phyloP scores from a whole-genome alignment of 2,888 invertebrate species.

The Epicampocera succincta region DNA sequence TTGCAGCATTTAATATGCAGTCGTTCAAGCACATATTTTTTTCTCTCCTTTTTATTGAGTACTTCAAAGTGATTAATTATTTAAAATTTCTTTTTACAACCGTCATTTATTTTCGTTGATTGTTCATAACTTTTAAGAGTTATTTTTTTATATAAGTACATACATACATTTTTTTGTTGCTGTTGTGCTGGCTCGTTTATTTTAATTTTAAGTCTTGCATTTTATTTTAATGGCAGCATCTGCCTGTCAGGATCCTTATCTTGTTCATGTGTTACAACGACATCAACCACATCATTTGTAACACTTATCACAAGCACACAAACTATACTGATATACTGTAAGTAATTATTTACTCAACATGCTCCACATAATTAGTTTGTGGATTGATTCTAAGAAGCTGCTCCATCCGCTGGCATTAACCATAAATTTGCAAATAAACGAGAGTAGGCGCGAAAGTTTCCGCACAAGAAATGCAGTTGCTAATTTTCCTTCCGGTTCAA shows the following conservation, averaged over 20 bases:
- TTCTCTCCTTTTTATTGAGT: background rate
- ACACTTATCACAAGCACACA: conserved; percentile 55
- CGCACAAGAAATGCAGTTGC: too few species aligned
- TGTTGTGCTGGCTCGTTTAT: background rate
- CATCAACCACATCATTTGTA: conserved; percentile 66
- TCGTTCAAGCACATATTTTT: background rate
- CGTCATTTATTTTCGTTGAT: conserved; percentile 28
- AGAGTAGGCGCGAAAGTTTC: background rate
- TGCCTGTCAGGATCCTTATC: conserved; percentile 49
- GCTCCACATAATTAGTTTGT: conserved; percentile 65
- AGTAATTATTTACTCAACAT: conserved; percentile 65
- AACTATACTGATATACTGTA: conserved; percentile 38
- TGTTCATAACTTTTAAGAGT: conserved; percentile 45
- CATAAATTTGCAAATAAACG: conserved; percentile 9
- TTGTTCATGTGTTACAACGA: conserved; percentile 46
- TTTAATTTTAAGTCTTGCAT: background rate
- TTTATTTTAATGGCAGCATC: conserved; percentile 46
- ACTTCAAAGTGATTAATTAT: conserved; percentile 48
- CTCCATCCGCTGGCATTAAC: conserved; percentile 11
- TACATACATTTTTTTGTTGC: too few species aligned
- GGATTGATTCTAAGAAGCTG: conserved; percentile 58
- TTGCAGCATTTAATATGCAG: background rate
- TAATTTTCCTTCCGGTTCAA: too few species aligned
- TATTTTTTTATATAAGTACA: too few species aligned
- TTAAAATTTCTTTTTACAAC: conserved; percentile 7